A percentile compares a stretch with the other conserved stretches of the same genome.
Evolutionary conservation across 2,888 invertebrate genomes (phyloP).

Genomic region (Epistrophella euchroma): DNA sequence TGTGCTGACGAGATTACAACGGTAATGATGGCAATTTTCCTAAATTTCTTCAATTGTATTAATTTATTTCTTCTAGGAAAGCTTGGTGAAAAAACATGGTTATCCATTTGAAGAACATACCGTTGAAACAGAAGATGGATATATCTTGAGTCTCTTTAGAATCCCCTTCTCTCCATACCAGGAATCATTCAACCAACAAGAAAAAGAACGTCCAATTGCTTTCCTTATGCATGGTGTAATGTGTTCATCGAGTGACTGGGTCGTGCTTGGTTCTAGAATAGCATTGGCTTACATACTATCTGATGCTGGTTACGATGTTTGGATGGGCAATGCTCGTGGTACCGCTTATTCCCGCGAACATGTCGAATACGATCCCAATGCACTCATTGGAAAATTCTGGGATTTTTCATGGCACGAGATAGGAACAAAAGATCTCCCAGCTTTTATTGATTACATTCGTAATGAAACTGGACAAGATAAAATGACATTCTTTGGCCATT

Average conservation of each 20-base stretch:
- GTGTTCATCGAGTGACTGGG: slow-evolving; percentile 79
- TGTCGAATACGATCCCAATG: slow-evolving; percentile 81
- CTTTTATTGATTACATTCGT: slow-evolving; percentile 89
- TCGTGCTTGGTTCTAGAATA: slow-evolving; percentile 79
- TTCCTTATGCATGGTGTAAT: slow-evolving; percentile 80
- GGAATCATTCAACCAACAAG: too few species aligned
- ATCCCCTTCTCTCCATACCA: slow-evolving; percentile 89
- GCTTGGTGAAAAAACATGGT: too few species aligned
- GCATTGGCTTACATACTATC: slow-evolving; percentile 84
- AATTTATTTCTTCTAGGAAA: too few species aligned
- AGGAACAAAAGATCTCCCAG: slow-evolving; percentile 93
- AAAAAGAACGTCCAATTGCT: slow-evolving; percentile 75
- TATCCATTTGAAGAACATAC: too few species aligned
- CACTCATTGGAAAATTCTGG: slow-evolving; percentile 79
- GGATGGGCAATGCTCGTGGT: slow-evolving; percentile 93
- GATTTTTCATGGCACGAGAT: slow-evolving; percentile 93
- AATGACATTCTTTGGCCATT: too few species aligned
- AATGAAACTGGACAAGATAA: slow-evolving; percentile 77
- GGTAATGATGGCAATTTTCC: too few species aligned
- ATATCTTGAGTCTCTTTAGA: slow-evolving; percentile 84
- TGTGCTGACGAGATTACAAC: too few species aligned
- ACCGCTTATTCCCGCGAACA: slow-evolving; percentile 86
- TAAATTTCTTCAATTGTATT: too few species aligned
- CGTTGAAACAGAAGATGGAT: slow-evolving; percentile 77
- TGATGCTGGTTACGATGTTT: slow-evolving; percentile 89